phyloP scores from a whole-genome alignment of 2,888 invertebrate genomes.

The Dryobota labecula region DNA sequence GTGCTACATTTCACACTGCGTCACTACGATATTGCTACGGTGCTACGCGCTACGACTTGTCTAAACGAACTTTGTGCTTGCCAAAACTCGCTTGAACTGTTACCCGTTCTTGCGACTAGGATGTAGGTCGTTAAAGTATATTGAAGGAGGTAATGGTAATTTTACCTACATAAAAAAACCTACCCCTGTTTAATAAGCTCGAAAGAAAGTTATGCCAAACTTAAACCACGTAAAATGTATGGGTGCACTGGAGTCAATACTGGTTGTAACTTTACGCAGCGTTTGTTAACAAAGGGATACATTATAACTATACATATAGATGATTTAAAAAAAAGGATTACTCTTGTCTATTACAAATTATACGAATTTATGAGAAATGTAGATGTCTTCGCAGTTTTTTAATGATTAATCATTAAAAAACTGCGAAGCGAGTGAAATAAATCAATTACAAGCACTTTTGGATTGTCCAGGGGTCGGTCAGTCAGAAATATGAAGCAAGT shows the following conservation, averaged over 20 bases:
- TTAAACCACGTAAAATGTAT: background rate
- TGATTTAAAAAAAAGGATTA: background rate
- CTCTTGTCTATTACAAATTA: background rate
- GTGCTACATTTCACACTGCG: constrained; percentile 16
- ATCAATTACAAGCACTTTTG: no score
- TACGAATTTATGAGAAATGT: background rate
- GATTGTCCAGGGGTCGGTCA: no score
- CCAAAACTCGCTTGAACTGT: constrained; percentile 41
- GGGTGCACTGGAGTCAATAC: background rate
- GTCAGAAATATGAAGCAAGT: no score
- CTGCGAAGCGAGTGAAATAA: no score
- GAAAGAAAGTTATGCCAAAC: background rate
- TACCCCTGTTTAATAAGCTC: no score
- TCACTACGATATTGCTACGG: constrained; percentile 13
- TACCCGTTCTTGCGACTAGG: constrained; percentile 22
- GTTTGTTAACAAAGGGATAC: no score
- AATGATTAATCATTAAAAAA: no score
- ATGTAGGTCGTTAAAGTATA: constrained; percentile 10
- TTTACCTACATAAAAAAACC: background rate
- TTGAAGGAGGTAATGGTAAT: constrained; percentile 1
- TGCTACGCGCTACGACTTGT: constrained; percentile 43
- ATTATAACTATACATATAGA: background rate
- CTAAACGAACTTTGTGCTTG: constrained; percentile 56
- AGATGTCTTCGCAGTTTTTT: background rate
- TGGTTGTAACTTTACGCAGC: background rate